A percentile compares a stretch with the other conserved stretches of the same genome.
Evolutionary conservation across 2,888 invertebrate genomes (phyloP).

Genomic region (Timema podura): DNA sequence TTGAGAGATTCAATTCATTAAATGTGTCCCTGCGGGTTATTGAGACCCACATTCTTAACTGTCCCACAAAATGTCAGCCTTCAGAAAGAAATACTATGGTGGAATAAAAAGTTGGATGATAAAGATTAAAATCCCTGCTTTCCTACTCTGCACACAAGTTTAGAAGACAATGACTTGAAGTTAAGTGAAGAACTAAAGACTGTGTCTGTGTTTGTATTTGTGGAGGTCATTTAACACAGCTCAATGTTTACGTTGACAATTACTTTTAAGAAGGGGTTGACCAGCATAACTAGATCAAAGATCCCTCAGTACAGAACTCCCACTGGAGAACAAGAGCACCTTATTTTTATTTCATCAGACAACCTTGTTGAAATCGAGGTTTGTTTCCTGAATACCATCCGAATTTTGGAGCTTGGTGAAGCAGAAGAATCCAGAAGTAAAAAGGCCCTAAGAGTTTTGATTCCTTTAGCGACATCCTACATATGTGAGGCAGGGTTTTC

Average conservation of each 20-base stretch:
- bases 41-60: conserved; percentile 14
- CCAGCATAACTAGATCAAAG: no score
- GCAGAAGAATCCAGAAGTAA: conserved; percentile 14
- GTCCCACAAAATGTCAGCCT: conserved; percentile 9
- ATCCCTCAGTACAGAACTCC: no score
- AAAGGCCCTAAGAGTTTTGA: conserved; percentile 4
- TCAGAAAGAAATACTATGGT: conserved; percentile 12
- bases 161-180: conserved; percentile 13
- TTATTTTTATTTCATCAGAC: conserved; percentile 3
- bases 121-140: no score
- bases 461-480: conserved; percentile 10
- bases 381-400: background rate
- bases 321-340: conserved; percentile 5
- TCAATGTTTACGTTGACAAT: conserved; percentile 3
- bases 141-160: conserved; percentile 6
- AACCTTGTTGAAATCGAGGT: no score
- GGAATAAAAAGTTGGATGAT: no score
- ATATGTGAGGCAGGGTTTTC: conserved; percentile 7
- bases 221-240: conserved; percentile 9
- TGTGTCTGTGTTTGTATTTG: no score
- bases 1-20: background rate
- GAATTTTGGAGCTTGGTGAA: conserved; percentile 9
- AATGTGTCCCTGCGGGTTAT: no score
- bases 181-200: no score
- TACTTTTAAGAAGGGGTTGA: background rate